Percentiles rank a stretch among this genome's conserved stretches.
These are phyloP conservation scores for Semicossyphus pulcher DNA, from an alignment of 2,113 vertebrate genomes.

Conservation along the genomic window DNA sequence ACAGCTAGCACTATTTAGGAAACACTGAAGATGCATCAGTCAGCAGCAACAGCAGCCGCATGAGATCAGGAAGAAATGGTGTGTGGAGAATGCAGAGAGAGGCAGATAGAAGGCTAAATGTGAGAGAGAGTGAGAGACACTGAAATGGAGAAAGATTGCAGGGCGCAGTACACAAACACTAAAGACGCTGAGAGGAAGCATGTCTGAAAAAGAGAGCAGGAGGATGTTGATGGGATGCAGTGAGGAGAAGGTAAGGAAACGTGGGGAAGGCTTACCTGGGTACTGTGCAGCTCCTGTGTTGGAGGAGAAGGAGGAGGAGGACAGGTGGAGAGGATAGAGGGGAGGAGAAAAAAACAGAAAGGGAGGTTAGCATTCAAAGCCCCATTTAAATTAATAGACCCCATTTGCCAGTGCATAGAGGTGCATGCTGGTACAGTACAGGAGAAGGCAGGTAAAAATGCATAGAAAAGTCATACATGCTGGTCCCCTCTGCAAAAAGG, in stretches of 20 bases:
- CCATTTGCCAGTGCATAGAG: constrained; percentile 14
- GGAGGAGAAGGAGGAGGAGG: constrained; percentile 20
- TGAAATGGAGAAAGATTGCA: constrained; percentile 1
- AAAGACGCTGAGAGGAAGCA: constrained; percentile 9
- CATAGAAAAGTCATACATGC: constrained; percentile 1
- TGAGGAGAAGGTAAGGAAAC: constrained; percentile 28
- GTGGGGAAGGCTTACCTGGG: constrained; percentile 75
- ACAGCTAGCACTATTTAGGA: not conserved
- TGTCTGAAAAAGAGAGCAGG: not conserved
- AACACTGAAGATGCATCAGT: constrained; percentile 8
- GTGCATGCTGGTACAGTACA: constrained; percentile 47
- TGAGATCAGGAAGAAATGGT: constrained; percentile 9
- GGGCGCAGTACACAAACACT: not conserved
- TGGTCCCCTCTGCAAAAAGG: not conserved
- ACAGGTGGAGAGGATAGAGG: constrained; percentile 7
- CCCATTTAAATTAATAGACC: constrained; percentile 17
- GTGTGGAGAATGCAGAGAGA: not conserved
- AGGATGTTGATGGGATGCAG: constrained; percentile 1
- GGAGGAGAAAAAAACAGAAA: constrained; percentile 44
- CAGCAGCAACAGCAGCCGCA: constrained; percentile 14
- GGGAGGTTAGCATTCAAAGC: constrained; percentile 60
- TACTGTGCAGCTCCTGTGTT: constrained; percentile 82
- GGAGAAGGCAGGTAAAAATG: constrained; percentile 10
- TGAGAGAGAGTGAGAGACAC: not conserved
- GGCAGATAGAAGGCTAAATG: constrained; percentile 16